Evolutionary conservation across 2,888 invertebrate species (phyloP).

Genomic region (Xestia rhomboidea): DNA sequence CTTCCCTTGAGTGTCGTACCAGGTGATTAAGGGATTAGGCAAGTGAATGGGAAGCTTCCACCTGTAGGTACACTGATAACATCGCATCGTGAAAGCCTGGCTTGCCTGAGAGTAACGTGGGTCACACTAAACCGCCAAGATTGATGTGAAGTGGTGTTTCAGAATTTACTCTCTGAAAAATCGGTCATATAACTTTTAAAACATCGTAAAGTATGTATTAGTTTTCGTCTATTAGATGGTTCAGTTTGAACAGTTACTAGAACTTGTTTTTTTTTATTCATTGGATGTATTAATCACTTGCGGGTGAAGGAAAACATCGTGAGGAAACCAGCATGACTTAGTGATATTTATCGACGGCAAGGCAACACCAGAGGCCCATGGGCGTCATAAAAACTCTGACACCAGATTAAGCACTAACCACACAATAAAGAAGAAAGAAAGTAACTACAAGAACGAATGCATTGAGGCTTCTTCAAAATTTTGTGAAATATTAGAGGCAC

Average conservation of each 20-base stretch:
- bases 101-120: conserved; percentile 26
- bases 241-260: background rate
- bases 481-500: conserved; percentile 19
- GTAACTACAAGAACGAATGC: background rate
- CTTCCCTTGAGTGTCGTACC: conserved; percentile 43
- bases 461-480: conserved; percentile 8
- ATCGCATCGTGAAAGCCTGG: conserved; percentile 53
- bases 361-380: no score
- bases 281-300: no score
- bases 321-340: no score
- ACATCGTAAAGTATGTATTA: background rate
- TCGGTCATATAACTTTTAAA: background rate
- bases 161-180: background rate
- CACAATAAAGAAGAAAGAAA: background rate
- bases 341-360: no score
- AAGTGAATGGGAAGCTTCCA: conserved; percentile 57
- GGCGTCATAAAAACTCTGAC: no score
- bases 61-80: conserved; percentile 64
- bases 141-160: conserved; percentile 28
- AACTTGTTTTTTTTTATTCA: no score
- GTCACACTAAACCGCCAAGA: conserved; percentile 28
- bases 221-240: background rate
- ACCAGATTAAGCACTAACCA: no score
- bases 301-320: no score
- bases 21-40: conserved; percentile 58